Evolutionary conservation across 2,113 vertebrate genomes (phyloP).

Genomic region (Budorcas taxicolor): DNA sequence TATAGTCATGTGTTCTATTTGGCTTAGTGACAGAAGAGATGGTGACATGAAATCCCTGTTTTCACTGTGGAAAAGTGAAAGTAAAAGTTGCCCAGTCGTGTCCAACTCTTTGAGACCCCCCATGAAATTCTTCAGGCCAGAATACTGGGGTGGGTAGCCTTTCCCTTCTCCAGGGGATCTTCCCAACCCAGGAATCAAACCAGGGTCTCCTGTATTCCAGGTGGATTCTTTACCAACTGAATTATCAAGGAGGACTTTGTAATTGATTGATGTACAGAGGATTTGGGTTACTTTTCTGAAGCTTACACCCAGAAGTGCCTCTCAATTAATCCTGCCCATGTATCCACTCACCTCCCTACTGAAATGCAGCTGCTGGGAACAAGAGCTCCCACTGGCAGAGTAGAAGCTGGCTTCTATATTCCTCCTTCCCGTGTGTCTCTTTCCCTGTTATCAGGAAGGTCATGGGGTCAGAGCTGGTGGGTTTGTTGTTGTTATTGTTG

Average conservation of each 20-base stretch:
- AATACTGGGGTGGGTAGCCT: neutral
- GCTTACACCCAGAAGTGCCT: neutral
- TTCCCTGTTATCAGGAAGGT: slow-evolving; percentile 70
- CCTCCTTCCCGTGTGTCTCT: slow-evolving; percentile 64
- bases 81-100: neutral
- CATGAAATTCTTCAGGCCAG: neutral
- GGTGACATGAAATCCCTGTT: neutral
- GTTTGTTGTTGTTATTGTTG: neutral
- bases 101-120: neutral
- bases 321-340: neutral
- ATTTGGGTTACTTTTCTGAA: neutral
- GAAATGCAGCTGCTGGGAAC: neutral
- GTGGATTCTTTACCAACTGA: neutral
- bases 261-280: neutral
- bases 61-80: neutral
- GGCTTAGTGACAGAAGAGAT: neutral
- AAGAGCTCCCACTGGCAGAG: slow-evolving; percentile 61
- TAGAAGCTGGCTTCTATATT: slow-evolving; percentile 60
- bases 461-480: slow-evolving; percentile 68
- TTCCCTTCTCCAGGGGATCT: neutral
- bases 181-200: neutral
- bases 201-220: neutral
- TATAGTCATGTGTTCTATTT: neutral
- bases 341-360: neutral
- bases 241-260: neutral